Percentiles rank a stretch among this genome's conserved stretches.
phyloP scores from a whole-genome alignment of 1,140 invertebrate genomes.

The Micrasema longulum region DNA sequence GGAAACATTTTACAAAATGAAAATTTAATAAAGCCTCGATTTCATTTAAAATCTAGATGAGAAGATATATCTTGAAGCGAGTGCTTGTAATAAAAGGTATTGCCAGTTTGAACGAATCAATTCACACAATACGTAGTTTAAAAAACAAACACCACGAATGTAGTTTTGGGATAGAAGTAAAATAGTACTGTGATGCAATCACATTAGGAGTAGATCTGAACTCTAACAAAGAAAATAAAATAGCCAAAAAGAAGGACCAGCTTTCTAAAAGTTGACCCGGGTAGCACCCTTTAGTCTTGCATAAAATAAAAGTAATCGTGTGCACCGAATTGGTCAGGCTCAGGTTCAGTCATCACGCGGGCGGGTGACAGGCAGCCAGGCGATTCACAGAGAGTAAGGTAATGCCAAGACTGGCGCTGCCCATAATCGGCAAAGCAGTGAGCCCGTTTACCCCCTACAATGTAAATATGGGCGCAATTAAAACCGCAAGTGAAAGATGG shows the following conservation, averaged over 20 bases:
- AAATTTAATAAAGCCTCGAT: no score
- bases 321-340: constrained; percentile 7
- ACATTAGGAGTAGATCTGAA: constrained; percentile 34
- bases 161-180: constrained; percentile 2
- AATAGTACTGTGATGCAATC: constrained; percentile 35
- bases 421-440: constrained; percentile 18
- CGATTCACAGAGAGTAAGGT: not conserved
- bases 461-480: constrained; percentile 40
- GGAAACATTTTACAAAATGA: no score
- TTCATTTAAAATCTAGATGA: no score
- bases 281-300: constrained; percentile 43
- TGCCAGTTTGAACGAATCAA: no score
- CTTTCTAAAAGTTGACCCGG: constrained; percentile 45
- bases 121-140: no score
- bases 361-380: no score
- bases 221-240: constrained; percentile 29
- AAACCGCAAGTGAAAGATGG: constrained; percentile 40
- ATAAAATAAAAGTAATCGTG: constrained; percentile 42
- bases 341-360: no score
- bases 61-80: no score
- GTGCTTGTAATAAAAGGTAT: no score
- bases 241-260: constrained; percentile 22
- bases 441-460: constrained; percentile 7
- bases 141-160: no score
- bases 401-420: constrained; percentile 23